Evolutionary conservation across 2,113 vertebrate species (phyloP).

Genomic region (Macrotis lagotis): DNA sequence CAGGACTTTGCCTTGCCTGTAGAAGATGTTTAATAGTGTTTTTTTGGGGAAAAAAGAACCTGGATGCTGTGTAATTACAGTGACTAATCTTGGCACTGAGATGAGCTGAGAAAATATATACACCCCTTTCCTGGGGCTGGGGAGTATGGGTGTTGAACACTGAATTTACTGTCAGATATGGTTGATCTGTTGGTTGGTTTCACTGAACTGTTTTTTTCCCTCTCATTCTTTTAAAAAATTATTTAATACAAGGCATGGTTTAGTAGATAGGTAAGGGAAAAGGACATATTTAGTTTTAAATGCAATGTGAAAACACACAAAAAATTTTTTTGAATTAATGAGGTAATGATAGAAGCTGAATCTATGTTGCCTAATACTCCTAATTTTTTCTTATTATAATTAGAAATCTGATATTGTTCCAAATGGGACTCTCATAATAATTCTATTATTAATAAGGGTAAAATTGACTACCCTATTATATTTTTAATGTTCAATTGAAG

Average conservation of each 20-base stretch:
- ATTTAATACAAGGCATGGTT: neutral
- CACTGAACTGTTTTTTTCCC: neutral
- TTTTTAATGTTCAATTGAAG: neutral
- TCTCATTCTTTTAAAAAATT: neutral
- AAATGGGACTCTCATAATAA: neutral
- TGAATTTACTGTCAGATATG: neutral
- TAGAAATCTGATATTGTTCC: neutral
- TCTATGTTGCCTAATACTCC: neutral
- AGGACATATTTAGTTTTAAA: neutral
- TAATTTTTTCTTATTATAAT: conserved; percentile 14
- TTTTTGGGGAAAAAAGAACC: neutral
- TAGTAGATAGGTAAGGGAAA: neutral
- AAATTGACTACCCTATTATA: neutral
- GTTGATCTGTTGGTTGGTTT: neutral
- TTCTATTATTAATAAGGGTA: neutral
- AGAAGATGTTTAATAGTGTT: neutral
- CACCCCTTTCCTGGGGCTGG: neutral
- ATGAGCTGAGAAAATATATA: neutral
- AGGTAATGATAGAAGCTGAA: conserved; percentile 2
- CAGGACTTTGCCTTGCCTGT: neutral
- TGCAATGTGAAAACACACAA: neutral
- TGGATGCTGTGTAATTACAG: neutral
- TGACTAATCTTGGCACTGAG: neutral
- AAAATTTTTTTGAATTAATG: conserved; percentile 25
- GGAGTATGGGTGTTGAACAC: neutral